phyloP scores from a whole-genome alignment of 2,797 vertebrate genomes.

The Arrhamphus sclerolepis region DNA sequence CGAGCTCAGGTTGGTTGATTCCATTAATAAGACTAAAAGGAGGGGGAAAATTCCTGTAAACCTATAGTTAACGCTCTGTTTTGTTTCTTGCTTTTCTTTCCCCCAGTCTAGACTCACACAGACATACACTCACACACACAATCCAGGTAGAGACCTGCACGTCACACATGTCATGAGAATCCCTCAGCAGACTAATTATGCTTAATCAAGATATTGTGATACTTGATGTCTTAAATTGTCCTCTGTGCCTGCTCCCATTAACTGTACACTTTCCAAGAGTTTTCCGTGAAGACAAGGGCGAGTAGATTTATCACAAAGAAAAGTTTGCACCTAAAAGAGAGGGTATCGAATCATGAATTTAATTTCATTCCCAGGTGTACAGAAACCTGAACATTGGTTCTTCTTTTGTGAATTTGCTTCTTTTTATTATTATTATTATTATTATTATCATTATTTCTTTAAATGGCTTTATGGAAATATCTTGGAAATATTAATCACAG shows the following conservation, averaged over 20 bases:
- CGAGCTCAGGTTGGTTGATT: no score
- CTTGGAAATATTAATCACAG: slow-evolving; percentile 83
- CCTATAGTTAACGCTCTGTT: no score
- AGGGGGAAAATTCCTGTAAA: no score
- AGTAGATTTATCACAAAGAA: slow-evolving; percentile 55
- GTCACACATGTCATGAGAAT: slow-evolving; percentile 57
- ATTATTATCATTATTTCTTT: slow-evolving; percentile 70
- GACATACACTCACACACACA: no score
- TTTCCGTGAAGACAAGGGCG: slow-evolving; percentile 47
- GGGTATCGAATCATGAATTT: slow-evolving; percentile 38
- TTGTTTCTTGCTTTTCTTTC: no score
- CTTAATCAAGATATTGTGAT: slow-evolving; percentile 69
- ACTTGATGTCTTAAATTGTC: slow-evolving; percentile 77
- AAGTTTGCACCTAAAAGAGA: slow-evolving; percentile 70
- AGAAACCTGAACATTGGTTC: slow-evolving; percentile 71
- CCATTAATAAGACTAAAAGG: no score
- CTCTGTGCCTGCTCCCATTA: slow-evolving; percentile 79
- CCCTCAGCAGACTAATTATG: slow-evolving; percentile 59
- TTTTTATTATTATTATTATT: slow-evolving; percentile 38
- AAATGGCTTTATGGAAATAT: slow-evolving; percentile 82
- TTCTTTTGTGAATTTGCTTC: slow-evolving; percentile 71
- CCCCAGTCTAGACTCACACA: no score
- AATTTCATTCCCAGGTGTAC: slow-evolving; percentile 73
- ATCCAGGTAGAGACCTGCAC: slow-evolving; percentile 30
- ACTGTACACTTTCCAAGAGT: slow-evolving; percentile 58